These are phyloP conservation scores for Thalassaphorura encarpata DNA, from an alignment of 1,140 invertebrate genomes.

Conservation along the genomic window DNA sequence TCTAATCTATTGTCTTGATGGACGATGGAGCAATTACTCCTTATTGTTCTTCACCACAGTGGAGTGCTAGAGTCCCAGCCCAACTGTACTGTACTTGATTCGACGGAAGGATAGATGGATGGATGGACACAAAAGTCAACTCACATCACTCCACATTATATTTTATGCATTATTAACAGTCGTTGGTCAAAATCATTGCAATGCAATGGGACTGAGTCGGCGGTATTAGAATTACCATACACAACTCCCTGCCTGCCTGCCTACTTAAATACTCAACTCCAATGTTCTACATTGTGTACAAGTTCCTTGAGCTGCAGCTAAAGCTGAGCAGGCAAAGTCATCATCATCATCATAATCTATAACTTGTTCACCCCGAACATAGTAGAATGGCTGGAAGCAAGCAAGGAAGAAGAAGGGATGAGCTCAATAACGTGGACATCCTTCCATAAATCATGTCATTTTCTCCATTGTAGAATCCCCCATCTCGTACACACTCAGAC, in stretches of 20 bases:
- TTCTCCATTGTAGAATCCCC: conserved; percentile 21
- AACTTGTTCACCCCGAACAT: conserved; percentile 7
- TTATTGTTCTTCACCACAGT: no score
- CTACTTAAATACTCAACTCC: background rate
- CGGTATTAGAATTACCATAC: background rate
- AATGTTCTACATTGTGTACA: background rate
- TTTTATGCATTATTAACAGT: no score
- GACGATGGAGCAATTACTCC: no score
- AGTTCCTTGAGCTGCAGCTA: background rate
- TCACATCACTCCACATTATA: no score
- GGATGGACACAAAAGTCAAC: conserved; percentile 8
- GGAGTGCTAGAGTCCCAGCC: no score
- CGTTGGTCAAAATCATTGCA: no score
- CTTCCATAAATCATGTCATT: conserved; percentile 33
- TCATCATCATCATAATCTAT: conserved; percentile 26
- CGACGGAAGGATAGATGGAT: no score
- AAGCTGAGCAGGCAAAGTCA: background rate
- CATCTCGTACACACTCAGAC: conserved; percentile 8
- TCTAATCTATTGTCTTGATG: no score
- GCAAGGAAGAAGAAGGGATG: conserved; percentile 16
- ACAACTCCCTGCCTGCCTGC: background rate
- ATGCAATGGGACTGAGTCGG: no score
- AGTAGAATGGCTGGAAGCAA: conserved; percentile 6
- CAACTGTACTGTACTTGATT: no score
- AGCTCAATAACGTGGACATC: conserved; percentile 31